These are phyloP conservation scores for Hylaeus volcanicus DNA, from an alignment of 1,140 invertebrate genomes.

Conservation along the genomic window DNA sequence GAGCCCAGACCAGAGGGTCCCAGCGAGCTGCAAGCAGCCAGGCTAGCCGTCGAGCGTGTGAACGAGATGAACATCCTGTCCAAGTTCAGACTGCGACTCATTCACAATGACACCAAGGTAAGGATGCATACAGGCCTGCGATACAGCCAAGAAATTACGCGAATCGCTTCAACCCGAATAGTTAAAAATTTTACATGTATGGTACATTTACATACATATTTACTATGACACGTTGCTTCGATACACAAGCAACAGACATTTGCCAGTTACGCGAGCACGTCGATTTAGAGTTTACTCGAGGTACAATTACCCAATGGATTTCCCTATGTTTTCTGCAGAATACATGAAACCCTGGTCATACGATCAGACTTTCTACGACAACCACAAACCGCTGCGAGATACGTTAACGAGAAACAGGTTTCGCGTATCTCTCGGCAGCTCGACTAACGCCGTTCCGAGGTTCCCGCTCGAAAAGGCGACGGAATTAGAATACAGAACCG, in stretches of 20 bases:
- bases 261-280: too few species aligned
- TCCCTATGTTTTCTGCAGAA: not conserved
- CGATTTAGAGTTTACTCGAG: too few species aligned
- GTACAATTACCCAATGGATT: too few species aligned
- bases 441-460: not conserved
- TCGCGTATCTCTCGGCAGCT: slow-evolving; percentile 14
- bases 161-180: too few species aligned
- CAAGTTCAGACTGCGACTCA: slow-evolving; percentile 86
- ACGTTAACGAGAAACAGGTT: slow-evolving; percentile 13
- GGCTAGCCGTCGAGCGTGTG: slow-evolving; percentile 87
- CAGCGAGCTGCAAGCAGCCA: slow-evolving; percentile 88
- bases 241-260: too few species aligned
- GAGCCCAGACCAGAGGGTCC: slow-evolving; percentile 84
- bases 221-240: too few species aligned
- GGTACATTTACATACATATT: too few species aligned
- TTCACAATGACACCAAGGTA: slow-evolving; percentile 92
- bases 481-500: not conserved
- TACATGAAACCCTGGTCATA: not conserved
- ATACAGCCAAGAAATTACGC: too few species aligned
- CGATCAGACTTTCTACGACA: slow-evolving; percentile 7
- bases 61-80: slow-evolving; percentile 85
- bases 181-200: too few species aligned
- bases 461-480: not conserved
- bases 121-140: slow-evolving; percentile 33
- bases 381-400: slow-evolving; percentile 17